Base-by-base conservation (phyloP, 92 coral and sea anemone species). In the Galaxea fascicularis region DNA sequence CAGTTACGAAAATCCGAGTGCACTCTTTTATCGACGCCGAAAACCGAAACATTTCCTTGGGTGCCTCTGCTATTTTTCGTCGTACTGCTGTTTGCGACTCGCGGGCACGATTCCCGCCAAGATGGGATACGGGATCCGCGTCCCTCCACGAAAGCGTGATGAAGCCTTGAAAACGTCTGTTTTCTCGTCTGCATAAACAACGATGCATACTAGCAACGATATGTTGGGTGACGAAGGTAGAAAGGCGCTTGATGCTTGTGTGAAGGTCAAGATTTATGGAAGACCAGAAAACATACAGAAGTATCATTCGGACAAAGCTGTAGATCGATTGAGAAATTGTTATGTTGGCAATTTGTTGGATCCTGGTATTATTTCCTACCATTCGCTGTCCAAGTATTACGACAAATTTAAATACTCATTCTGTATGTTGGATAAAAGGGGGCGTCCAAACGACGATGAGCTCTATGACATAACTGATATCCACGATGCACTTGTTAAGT, bases 231-330 rank as follows among this genome's bases (percentile, higher is more conserved):
- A 78, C 10, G 63, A 28, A 10, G 83, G 83, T 9, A 64, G 83
- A 28, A 45, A 78, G 11, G 39, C 58, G 21, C 46, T 78, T 25
- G n/a, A 64, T 44, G 83, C 83, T 13, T 78, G 83, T 29, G 83
- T 78, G 2, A 64, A 64, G 21, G 83, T 78, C 17, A 78, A 20
- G 11, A 78, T 47, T 47, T 63, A 5, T 10, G 73, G 70, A 10
- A 64, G 30, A 46, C 83, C 15, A 9, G 21, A 22, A 14, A 0
- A 17, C 18, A 28, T 11, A 28, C 10, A 0, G 2, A 53, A 70
- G 0, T 70, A 41, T 20, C 20, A 28, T 21, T 0, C 20, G 3
- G 29, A 7, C 3, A 27, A 41, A 9, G 74, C 54, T 2, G 29
- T 4, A 29, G 7, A 69, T 1, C 29, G 54, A 44, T 27, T 69